Evolutionary conservation across 2,113 vertebrate species (phyloP).

Genomic region (Cyprinodon variegatus): DNA sequence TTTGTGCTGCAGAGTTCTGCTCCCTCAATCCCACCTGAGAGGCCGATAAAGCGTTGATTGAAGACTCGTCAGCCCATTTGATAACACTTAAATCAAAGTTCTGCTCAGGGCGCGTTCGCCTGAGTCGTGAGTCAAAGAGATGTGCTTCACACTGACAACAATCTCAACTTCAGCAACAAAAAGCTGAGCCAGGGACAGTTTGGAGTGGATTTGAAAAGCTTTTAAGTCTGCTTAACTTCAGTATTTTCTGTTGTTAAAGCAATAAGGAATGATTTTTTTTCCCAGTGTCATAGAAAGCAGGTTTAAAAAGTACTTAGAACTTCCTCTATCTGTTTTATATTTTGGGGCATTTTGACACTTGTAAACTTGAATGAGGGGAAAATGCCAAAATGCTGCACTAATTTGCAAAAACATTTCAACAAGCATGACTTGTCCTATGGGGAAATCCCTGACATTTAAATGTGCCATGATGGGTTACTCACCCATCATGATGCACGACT

Average conservation of each 20-base stretch:
- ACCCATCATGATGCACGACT: constrained; percentile 29
- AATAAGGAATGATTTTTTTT: constrained; percentile 45
- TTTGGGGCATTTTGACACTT: constrained; percentile 10
- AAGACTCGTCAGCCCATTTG: constrained; percentile 61
- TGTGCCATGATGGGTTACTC: constrained; percentile 29
- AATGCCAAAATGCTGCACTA: constrained; percentile 41
- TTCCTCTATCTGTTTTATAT: constrained; percentile 5
- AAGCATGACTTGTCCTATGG: constrained; percentile 38
- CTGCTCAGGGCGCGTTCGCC: constrained; percentile 46
- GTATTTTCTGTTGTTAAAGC: constrained; percentile 47
- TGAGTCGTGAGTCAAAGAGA: constrained; percentile 39
- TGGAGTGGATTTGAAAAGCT: constrained; percentile 40
- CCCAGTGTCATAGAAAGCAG: constrained; percentile 28
- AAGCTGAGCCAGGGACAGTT: constrained; percentile 41
- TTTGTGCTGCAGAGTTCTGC: constrained; percentile 32
- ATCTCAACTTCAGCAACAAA: constrained; percentile 36
- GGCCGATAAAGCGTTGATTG: constrained; percentile 53
- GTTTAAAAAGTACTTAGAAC: constrained; percentile 17
- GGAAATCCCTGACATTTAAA: constrained; percentile 48
- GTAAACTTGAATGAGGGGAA: constrained; percentile 21
- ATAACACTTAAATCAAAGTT: constrained; percentile 67
- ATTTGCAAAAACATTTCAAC: constrained; percentile 46
- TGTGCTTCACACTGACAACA: constrained; percentile 41
- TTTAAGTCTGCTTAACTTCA: constrained; percentile 50
- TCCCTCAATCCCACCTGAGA: constrained; percentile 56